Evolutionary conservation across 2,888 invertebrate genomes (phyloP), one percentile per base, ranked within the genome.

Genomic region (Aspidiotus rigidus): DNA sequence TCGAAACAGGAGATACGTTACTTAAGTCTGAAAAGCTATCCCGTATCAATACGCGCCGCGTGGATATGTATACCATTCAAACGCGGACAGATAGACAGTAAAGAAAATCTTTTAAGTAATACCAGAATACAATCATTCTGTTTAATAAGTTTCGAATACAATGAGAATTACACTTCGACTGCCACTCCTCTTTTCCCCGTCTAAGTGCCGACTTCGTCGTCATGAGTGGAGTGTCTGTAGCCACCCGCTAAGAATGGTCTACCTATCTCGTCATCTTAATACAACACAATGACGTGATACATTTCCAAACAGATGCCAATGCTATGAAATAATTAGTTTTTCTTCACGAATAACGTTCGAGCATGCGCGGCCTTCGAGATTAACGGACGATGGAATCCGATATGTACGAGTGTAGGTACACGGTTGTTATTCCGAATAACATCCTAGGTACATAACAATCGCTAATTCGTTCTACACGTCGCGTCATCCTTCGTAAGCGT

Each of bases 251-350:
- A 66, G 66, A 64, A 56, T 17, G 17, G 57, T 44, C 49, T 59
- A 49, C 49, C 60, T 57, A 66, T 66, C 66, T 59, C 66, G 66
- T 66, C 66, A 66, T 66, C 66, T 66, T 66, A 60, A 66, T 66
- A 60, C 66, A 66, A 66, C 66, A 66, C 66, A 66, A 66, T 66
- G 66, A 66, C 66, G 66, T 66, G 66, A 59, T 66, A 66, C 66
- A 66, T 66, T 66, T 66, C 57, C 49, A 66, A 66, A 66, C 66
- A 66, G 57, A 66, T 66, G 66, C 66, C 66, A 42, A 17, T 41
- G 11, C 64, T 57, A 49, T 66, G 66, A 66, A 66, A 66, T 66
- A 66, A 66, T 66, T 66, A 66, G 44, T 66, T 66, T 66, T 66
- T 59, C 28, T 28, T 28, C 28, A 28, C 59, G 28, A 59, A 28